phyloP scores from a whole-genome alignment of 2,888 invertebrate species.

The Vandiemenella viatica region DNA sequence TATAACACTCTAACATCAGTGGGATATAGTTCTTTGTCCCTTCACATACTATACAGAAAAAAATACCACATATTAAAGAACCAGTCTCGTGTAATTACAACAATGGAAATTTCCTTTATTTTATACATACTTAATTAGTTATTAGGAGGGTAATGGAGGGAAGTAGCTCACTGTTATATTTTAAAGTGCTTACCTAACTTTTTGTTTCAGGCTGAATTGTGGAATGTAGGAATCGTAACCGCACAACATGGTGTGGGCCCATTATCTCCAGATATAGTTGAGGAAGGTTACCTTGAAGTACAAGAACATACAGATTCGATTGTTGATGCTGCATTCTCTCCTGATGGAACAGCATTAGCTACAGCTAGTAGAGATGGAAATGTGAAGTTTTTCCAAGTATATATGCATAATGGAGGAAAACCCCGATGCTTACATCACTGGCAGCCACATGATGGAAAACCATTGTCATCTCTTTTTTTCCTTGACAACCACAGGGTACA shows the following conservation, averaged over 20 bases:
- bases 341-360: conserved; percentile 87
- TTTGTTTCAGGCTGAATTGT: conserved; percentile 35
- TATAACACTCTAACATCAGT: no score
- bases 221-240: conserved; percentile 35
- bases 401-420: conserved; percentile 49
- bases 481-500: conserved; percentile 79
- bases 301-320: conserved; percentile 47
- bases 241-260: conserved; percentile 30
- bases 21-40: no score
- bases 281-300: conserved; percentile 39
- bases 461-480: conserved; percentile 81
- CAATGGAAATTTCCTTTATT: no score
- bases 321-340: conserved; percentile 78
- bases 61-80: no score
- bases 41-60: no score
- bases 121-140: no score
- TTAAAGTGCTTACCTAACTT: no score
- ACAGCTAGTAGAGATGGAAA: conserved; percentile 78
- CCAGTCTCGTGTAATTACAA: no score
- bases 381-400: conserved; percentile 85
- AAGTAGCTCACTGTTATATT: no score
- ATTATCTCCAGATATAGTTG: conserved; percentile 27
- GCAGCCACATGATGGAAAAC: conserved; percentile 80
- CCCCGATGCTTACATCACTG: conserved; percentile 82
- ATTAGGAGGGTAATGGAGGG: no score